Evolutionary conservation across 2,888 invertebrate genomes (phyloP), one percentile per base, ranked within the genome.

Genomic region (Panopea generosa): DNA sequence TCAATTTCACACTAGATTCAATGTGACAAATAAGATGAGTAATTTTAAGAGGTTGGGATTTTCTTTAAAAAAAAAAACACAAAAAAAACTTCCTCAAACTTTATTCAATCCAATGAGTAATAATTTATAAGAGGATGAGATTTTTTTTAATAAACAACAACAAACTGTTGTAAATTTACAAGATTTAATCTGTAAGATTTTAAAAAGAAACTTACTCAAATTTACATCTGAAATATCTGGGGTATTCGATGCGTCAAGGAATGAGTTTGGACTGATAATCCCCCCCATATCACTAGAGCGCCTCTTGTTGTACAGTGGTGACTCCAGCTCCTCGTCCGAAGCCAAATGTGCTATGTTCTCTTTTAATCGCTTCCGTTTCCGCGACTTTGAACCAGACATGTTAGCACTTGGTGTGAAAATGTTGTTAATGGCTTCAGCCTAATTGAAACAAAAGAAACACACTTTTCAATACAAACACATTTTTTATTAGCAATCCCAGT

Each of bases 231-330:
- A 87, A 50, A 88, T 87, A 73, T 91, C 91, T 2, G 96, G 90
- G 0, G 90, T 90, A 69, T 88, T 95, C 62, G 97, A 97, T 88
- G 96, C 96, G 92, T 98, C 98, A 81, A 98, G 94, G 92, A 97
- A 96, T 86, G 97, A 97, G 68, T 88, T 88, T 38, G 96, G 96
- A 82, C 97, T 97, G 65, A 97, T 95, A 70, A 97, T 94, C 74
- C 96, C 94, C 40, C 96, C 96, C 55, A 96, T 96, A 93, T 97
- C 97, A 7, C 97, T 97, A 1, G 97, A 97, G 79, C 97, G 95
- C 27, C 97, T 94, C 93, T 97, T 97, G 95, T 70, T 85, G 61
- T 82, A 82, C 67, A 85, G 77, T 1, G 88, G 89, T 0, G 90
- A 89, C n/a, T 90, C 90, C 16, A 85, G 66, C 53, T 92, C 91